Evolutionary conservation across 2,113 vertebrate genomes (phyloP).

Genomic region (Coturnix japonica): DNA sequence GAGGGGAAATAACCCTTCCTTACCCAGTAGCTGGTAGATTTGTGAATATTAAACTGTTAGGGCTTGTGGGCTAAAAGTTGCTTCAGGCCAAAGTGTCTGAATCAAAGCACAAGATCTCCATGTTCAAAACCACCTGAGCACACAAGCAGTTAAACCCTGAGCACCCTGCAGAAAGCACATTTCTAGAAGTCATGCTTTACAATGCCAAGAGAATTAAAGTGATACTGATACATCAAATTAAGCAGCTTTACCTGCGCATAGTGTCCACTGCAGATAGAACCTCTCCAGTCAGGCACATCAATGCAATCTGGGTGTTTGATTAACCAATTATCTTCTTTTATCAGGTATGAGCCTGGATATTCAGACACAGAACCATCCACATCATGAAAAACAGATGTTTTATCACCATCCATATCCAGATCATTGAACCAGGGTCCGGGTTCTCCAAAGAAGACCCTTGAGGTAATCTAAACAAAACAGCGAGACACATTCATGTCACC

Average conservation of each 20-base stretch:
- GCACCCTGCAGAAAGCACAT: neutral
- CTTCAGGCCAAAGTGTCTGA: neutral
- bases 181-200: neutral
- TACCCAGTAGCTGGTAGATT: neutral
- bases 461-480: slow-evolving; percentile 85
- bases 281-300: slow-evolving; percentile 93
- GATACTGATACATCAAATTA: neutral
- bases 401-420: slow-evolving; percentile 96
- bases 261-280: slow-evolving; percentile 91
- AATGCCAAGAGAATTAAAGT: neutral
- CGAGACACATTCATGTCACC: neutral
- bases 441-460: slow-evolving; percentile 96
- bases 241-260: slow-evolving; percentile 89
- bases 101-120: neutral
- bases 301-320: slow-evolving; percentile 94
- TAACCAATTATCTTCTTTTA: slow-evolving; percentile 96
- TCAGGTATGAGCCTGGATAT: slow-evolving; percentile 92
- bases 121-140: neutral
- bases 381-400: slow-evolving; percentile 95
- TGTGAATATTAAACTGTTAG: slow-evolving; percentile 32
- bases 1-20: neutral
- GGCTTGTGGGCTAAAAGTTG: neutral
- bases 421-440: slow-evolving; percentile 95
- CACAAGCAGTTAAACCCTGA: neutral
- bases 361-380: slow-evolving; percentile 93